phyloP scores from a whole-genome alignment of 2,113 vertebrate genomes.

The Pedionomus torquatus region DNA sequence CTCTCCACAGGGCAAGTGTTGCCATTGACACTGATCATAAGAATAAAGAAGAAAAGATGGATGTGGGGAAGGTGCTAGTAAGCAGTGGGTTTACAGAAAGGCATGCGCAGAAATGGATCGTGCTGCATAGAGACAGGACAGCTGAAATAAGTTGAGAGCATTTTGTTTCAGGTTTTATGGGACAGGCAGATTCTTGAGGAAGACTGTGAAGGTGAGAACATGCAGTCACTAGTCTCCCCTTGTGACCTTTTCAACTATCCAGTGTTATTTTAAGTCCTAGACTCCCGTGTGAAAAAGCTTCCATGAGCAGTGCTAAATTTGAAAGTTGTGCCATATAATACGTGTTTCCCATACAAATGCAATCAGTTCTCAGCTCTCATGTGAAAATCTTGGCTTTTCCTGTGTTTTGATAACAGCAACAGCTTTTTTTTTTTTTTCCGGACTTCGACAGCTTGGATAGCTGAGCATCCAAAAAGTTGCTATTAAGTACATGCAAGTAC shows the following conservation, averaged over 20 bases:
- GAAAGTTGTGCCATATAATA: background rate
- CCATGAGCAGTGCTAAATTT: background rate
- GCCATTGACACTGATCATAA: no score
- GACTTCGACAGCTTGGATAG: background rate
- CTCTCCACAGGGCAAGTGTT: background rate
- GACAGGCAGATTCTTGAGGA: background rate
- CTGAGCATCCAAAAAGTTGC: background rate
- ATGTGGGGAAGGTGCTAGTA: background rate
- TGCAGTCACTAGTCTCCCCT: background rate
- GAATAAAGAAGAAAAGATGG: background rate
- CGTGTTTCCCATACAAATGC: background rate
- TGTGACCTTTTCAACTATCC: background rate
- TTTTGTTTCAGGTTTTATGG: background rate
- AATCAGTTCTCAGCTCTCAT: background rate
- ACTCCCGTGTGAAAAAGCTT: background rate
- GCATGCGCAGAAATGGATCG: background rate
- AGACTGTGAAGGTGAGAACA: background rate
- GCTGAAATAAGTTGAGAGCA: background rate
- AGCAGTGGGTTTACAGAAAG: background rate
- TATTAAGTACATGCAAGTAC: background rate
- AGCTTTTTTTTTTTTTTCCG: background rate
- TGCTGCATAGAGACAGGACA: background rate
- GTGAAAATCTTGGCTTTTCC: background rate
- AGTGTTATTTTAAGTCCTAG: background rate
- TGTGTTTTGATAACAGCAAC: background rate